Base-by-base conservation (phyloP, 2,113 vertebrate species). In the Colius striatus region DNA sequence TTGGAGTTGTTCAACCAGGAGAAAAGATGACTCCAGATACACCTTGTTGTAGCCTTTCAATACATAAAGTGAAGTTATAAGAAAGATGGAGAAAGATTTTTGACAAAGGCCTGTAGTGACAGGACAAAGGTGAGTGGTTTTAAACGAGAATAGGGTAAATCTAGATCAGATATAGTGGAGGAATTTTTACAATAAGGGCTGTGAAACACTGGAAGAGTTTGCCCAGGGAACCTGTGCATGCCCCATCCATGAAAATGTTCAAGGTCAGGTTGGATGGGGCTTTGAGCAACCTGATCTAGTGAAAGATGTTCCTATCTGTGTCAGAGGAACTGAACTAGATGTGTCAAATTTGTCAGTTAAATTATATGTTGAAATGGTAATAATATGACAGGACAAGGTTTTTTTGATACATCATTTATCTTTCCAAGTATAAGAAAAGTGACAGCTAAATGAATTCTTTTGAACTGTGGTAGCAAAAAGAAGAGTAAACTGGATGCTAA, bases 1-100 rank as follows among this genome's bases (percentile, higher is more conserved):
- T 21, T n/a, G 22, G 5, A 9, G 32, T 30, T 58, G 20, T 53
- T 53, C 26, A 48, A 13, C 10, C 15, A 32, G 8, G 43, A 72
- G 34, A 73, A 43, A 34, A 76, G 8, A 54, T 78, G 5, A 4
- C 6, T 63, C 10, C 0, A 0, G 58, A 25, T 8, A 75, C 3
- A 15, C 4, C 4, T 50, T 8, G 30, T 1, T 43, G 2, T 15
- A 73, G 4, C 12, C 22, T 90, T 89, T 51, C 25, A 51, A 1
- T 19, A 5, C 5, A 16, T 20, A 68, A 60, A 48, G 3, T 3
- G 16, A 10, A 6, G 4, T 32, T 54, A 23, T 27, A 36, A 66
- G 8, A 67, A 66, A 77, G 16, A 38, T 9, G 9, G 34, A 58
- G 36, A 58, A 54, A 47, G 21, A 21, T 9, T 16, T 60, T 55